These are phyloP conservation scores for Psittacula cyanocephala DNA, from an alignment of 2,113 vertebrate genomes.

Conservation along the genomic window DNA sequence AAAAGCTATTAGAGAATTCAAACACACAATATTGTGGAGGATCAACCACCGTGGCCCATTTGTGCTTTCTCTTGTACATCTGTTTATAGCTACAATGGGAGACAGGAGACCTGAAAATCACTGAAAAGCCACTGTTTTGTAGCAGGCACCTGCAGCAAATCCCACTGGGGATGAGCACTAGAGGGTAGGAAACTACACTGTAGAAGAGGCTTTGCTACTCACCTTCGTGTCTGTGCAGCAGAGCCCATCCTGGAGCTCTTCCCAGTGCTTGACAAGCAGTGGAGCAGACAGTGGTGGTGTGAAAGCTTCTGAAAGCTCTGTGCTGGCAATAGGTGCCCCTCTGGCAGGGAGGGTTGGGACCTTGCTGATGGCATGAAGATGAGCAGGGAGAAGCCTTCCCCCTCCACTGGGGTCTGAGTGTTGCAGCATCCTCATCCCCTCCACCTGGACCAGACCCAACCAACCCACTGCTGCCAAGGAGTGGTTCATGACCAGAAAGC, in stretches of 20 bases:
- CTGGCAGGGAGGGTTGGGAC: fast-evolving
- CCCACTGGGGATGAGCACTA: fast-evolving
- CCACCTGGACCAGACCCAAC: slow-evolving; percentile 50
- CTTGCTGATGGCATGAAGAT: fast-evolving
- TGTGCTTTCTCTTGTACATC: background rate
- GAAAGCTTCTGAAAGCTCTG: background rate
- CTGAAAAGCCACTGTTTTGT: background rate
- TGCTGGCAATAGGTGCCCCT: background rate
- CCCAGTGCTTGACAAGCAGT: fast-evolving
- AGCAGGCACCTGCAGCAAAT: background rate
- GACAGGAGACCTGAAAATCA: background rate
- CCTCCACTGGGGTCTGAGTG: background rate
- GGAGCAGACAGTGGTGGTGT: fast-evolving
- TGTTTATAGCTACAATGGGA: background rate
- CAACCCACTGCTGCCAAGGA: background rate
- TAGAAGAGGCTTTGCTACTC: background rate
- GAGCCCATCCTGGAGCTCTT: background rate
- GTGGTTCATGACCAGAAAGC: background rate
- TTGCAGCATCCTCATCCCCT: background rate
- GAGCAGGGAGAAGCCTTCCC: background rate
- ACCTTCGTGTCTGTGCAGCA: fast-evolving
- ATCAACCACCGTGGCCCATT: background rate
- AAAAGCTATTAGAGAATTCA: background rate
- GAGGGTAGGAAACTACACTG: background rate
- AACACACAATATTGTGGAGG: background rate